A percentile compares a stretch with the other conserved stretches of the same genome.
These are phyloP conservation scores for Diplazon laetatorius DNA, from an alignment of 2,888 invertebrate species.

Conservation along the genomic window DNA sequence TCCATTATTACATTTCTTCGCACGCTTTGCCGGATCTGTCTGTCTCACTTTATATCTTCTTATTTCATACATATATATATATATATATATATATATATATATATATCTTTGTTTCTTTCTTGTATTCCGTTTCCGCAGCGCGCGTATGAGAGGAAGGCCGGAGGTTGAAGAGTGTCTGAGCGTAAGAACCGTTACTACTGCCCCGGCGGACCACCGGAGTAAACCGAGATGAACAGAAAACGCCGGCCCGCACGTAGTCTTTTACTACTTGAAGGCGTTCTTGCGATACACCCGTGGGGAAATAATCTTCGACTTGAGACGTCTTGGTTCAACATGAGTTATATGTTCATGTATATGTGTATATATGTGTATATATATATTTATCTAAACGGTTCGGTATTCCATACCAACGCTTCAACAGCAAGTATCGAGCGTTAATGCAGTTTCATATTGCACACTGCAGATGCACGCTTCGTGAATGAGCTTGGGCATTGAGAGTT, in stretches of 20 bases:
- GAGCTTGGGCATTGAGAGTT: neutral
- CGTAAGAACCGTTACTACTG: constrained; percentile 19
- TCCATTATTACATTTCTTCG: constrained; percentile 55
- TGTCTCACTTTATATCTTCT: constrained; percentile 32
- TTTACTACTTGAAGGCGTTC: constrained; percentile 37
- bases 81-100: too few relatives aligned
- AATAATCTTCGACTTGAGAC: constrained; percentile 29
- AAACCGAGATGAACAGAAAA: neutral
- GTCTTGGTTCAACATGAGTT: constrained; percentile 10
- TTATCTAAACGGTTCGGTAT: too few relatives aligned
- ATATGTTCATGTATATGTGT: constrained; percentile 8
- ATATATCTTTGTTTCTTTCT: constrained; percentile 4
- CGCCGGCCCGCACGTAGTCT: constrained; percentile 29
- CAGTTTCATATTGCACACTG: neutral
- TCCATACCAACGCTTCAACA: neutral
- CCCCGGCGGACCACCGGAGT: neutral
- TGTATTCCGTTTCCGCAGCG: constrained; percentile 24
- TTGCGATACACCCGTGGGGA: constrained; percentile 42
- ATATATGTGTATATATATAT: too few relatives aligned
- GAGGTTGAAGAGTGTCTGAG: constrained; percentile 15
- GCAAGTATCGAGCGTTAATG: constrained; percentile 1
- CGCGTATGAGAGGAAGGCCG: too few relatives aligned
- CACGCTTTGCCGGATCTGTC: constrained; percentile 38
- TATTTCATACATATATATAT: too few relatives aligned
- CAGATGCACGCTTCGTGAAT: neutral